phyloP scores from a whole-genome alignment of 2,797 vertebrate species.

The Scolopax bukidnonensis region DNA sequence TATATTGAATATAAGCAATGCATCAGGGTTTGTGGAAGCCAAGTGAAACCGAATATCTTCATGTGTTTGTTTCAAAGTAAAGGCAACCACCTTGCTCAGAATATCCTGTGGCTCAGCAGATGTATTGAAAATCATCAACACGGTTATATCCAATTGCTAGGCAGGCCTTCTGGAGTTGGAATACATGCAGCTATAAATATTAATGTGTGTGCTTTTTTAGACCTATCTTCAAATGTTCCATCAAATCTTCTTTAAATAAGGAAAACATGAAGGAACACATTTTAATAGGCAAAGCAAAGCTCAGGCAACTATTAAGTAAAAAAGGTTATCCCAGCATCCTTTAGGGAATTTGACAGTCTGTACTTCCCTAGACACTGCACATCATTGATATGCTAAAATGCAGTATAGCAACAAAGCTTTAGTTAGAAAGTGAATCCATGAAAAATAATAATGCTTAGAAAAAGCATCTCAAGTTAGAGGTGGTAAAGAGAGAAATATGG shows the following conservation, averaged over 20 bases:
- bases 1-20: background rate
- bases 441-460: background rate
- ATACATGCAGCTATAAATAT: slow-evolving; percentile 34
- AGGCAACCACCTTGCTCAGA: slow-evolving; percentile 23
- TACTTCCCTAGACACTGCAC: background rate
- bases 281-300: slow-evolving; percentile 49
- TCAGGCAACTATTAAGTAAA: slow-evolving; percentile 7
- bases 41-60: background rate
- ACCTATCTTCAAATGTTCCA: slow-evolving; percentile 31
- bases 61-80: background rate
- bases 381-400: background rate
- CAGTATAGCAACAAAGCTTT: background rate
- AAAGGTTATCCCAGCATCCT: slow-evolving; percentile 22
- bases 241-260: slow-evolving; percentile 33
- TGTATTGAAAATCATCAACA: background rate
- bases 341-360: background rate
- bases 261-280: slow-evolving; percentile 11
- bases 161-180: background rate
- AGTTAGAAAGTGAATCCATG: background rate
- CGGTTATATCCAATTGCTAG: background rate
- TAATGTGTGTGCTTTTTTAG: background rate
- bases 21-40: background rate
- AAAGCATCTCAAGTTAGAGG: background rate
- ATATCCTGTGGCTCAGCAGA: slow-evolving; percentile 45
- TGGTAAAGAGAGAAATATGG: background rate